These are phyloP conservation scores for Paraplagusia blochii DNA, from an alignment of 2,113 vertebrate genomes.

Conservation along the genomic window DNA sequence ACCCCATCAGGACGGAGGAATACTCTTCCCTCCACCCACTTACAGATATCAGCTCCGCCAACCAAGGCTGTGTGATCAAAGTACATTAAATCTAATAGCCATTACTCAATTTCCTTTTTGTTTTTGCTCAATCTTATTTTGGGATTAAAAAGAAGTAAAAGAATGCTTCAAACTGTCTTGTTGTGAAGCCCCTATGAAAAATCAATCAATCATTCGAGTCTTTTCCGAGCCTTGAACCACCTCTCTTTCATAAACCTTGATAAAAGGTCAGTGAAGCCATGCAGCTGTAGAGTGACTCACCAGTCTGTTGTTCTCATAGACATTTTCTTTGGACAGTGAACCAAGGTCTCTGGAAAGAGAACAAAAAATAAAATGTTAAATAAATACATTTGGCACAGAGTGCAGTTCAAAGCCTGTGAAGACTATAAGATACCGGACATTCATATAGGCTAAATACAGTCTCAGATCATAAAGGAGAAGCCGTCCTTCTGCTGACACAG, in stretches of 20 bases:
- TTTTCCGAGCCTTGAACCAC: background rate
- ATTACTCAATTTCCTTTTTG: too few species aligned
- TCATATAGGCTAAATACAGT: background rate
- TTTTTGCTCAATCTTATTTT: too few species aligned
- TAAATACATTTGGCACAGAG: background rate
- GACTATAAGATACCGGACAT: background rate
- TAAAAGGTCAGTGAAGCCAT: background rate
- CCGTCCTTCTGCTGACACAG: conserved; percentile 2
- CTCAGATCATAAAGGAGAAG: conserved; percentile 3
- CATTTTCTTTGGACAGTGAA: conserved; percentile 91
- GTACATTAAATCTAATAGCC: background rate
- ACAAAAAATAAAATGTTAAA: conserved; percentile 20
- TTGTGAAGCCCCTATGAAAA: too few species aligned
- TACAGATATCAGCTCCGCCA: conserved; percentile 14
- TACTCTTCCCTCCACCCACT: conserved; percentile 11
- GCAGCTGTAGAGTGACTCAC: conserved; percentile 77
- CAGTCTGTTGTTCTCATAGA: conserved; percentile 95
- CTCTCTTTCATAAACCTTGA: background rate
- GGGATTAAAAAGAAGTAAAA: too few species aligned
- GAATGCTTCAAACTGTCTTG: too few species aligned
- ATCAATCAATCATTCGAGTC: background rate
- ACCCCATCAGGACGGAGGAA: conserved; percentile 12
- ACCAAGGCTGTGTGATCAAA: conserved; percentile 3
- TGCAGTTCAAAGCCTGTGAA: background rate
- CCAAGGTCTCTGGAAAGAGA: conserved; percentile 87